Evolutionary conservation across 2,888 invertebrate genomes (phyloP), one percentile per base, ranked within the genome.

Genomic region (Leptopterna dolabrata): DNA sequence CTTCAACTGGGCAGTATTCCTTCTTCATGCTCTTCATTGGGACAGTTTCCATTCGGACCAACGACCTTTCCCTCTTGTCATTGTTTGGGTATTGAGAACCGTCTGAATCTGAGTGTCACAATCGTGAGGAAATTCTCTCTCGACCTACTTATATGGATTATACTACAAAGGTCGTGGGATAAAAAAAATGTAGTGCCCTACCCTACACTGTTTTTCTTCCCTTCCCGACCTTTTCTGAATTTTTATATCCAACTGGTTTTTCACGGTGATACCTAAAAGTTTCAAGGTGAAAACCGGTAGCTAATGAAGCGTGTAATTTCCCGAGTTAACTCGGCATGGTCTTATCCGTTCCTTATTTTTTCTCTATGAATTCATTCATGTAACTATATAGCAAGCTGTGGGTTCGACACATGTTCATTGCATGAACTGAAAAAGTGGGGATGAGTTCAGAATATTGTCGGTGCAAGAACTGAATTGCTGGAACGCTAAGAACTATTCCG

Each of bases 91-190:
- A 63, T 63, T n/a, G 63, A 63, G 63, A 63, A 24, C 63, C 63
- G 63, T 11, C 24, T 4, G 51, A 63, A 27, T 11, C 24, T 4
- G 51, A 63, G 24, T 63, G 63, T 63, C 63, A 63, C 63, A 63
- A 63, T 63, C 63, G 63, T 63, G 63, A 27, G 24, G 63, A 63
- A 63, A 63, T 63, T 63, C 63, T 19, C 63, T 19, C 63, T 63
- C 63, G 63, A 63, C 63, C 63, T 63, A 63, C 63, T 63, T 63
- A 63, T 63, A 24, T 63, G 63, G 24, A 63, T 63, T 63, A 63
- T 63, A 63, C 63, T 63, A 63, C 63, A 63, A 63, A 63, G 63
- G 63, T 63, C 63, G 63, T 24, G 63, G 24, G 24, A 24, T 63
- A 63, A 63, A 63, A 55, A 63, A 63, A 63, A 63, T 36, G 7